Percentiles rank a stretch among this genome's conserved stretches.
Conservation (phyloP, 1,140 invertebrate genomes). For the Hirudo medicinalis region DNA sequence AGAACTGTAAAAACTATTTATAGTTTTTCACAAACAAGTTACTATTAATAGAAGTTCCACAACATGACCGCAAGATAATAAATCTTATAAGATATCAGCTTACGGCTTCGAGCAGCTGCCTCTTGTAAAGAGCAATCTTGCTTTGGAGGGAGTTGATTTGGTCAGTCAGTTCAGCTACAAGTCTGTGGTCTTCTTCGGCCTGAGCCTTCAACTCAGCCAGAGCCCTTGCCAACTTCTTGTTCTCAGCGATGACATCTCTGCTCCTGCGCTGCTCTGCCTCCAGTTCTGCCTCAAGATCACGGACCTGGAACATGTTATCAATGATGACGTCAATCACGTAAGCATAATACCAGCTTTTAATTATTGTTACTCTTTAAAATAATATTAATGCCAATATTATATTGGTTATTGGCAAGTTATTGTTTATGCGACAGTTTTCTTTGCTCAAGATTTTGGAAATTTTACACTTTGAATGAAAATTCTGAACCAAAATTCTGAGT, state of each 20-base stretch:
- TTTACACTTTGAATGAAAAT: neutral
- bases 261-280: conserved; percentile 37
- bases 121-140: conserved; percentile 38
- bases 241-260: conserved; percentile 32
- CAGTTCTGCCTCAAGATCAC: conserved; percentile 39
- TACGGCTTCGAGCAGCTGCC: conserved; percentile 40
- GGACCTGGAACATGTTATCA: conserved; percentile 28
- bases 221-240: conserved; percentile 35
- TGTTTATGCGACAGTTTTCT: too few relatives aligned
- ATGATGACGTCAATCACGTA: neutral
- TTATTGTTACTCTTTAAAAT: neutral
- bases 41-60: neutral
- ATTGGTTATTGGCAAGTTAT: too few relatives aligned
- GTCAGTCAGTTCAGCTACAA: conserved; percentile 33
- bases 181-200: conserved; percentile 35
- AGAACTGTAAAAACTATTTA: neutral
- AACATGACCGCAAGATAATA: too few relatives aligned
- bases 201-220: conserved; percentile 32
- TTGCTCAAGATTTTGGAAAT: neutral
- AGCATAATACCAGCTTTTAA: neutral
- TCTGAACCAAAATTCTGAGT: neutral
- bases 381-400: neutral
- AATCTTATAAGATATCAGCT: too few relatives aligned
- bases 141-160: conserved; percentile 34
- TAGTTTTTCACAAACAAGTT: neutral